phyloP scores from a whole-genome alignment of 2,888 invertebrate species.

The Autographa gamma region DNA sequence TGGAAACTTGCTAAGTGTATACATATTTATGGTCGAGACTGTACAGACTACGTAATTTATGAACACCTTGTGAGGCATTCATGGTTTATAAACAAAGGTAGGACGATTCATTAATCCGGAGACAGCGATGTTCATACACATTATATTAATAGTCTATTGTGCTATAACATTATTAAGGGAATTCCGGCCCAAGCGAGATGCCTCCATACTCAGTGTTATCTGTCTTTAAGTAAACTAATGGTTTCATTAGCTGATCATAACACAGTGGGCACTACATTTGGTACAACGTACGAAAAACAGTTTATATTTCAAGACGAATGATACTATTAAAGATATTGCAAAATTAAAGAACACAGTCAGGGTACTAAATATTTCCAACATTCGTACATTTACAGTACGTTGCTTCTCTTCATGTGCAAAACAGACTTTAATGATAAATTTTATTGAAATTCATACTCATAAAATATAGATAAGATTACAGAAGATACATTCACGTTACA shows the following conservation, averaged over 20 bases:
- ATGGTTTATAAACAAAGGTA: constrained; percentile 61
- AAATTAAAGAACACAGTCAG: too few relatives aligned
- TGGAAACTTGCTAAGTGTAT: too few relatives aligned
- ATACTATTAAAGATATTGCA: too few relatives aligned
- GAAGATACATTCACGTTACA: constrained; percentile 15
- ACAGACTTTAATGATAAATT: background rate
- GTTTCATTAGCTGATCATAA: constrained; percentile 15
- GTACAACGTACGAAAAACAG: too few relatives aligned
- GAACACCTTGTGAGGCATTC: constrained; percentile 56
- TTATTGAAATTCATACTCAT: too few relatives aligned
- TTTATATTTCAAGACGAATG: too few relatives aligned
- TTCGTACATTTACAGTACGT: too few relatives aligned
- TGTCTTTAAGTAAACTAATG: constrained; percentile 35
- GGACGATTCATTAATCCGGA: constrained; percentile 60
- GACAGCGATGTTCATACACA: constrained; percentile 54
- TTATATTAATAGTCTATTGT: constrained; percentile 56
- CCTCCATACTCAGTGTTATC: constrained; percentile 44
- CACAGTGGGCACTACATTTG: too few relatives aligned
- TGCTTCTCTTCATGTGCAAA: constrained; percentile 13
- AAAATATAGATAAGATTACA: too few relatives aligned
- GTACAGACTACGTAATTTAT: constrained; percentile 52
- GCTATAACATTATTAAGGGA: constrained; percentile 54
- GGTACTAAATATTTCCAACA: too few relatives aligned
- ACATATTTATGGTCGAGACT: too few relatives aligned
- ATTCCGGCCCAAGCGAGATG: constrained; percentile 42